Evolutionary conservation across 1,140 invertebrate genomes (phyloP).

Genomic region (Antheraea pernyi): DNA sequence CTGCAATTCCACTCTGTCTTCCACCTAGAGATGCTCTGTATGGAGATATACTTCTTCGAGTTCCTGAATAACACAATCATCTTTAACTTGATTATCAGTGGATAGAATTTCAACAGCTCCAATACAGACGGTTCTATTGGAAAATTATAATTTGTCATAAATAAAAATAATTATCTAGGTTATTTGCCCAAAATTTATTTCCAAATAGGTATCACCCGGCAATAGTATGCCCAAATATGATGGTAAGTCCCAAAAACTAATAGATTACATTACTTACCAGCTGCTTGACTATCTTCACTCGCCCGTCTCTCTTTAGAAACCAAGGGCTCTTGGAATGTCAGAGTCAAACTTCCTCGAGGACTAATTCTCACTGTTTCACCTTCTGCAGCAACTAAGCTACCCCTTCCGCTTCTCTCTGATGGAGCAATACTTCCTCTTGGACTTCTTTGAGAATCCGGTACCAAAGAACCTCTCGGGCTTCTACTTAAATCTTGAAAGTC

Average conservation of each 20-base stretch:
- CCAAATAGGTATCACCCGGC: too few species aligned
- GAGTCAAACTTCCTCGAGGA: conserved; percentile 80
- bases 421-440: conserved; percentile 81
- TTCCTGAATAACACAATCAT: conserved; percentile 44
- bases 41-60: conserved; percentile 80
- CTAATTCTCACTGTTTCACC: conserved; percentile 73
- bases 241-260: too few species aligned
- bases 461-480: conserved; percentile 83
- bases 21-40: conserved; percentile 80
- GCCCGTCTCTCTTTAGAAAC: conserved; percentile 78
- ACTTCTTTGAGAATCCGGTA: conserved; percentile 79
- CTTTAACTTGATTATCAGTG: not conserved
- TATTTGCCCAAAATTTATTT: too few species aligned
- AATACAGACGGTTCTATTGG: not conserved
- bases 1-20: conserved; percentile 63
- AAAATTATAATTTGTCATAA: not conserved
- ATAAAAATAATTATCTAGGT: too few species aligned
- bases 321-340: conserved; percentile 82
- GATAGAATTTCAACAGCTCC: not conserved
- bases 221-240: too few species aligned
- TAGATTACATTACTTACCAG: conserved; percentile 41
- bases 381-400: conserved; percentile 76
- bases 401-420: conserved; percentile 69
- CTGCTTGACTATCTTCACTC: conserved; percentile 79
- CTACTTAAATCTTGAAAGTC: conserved; percentile 70